Conservation (phyloP, 2,797 vertebrate species). For the Leucoraja ocellata region DNA sequence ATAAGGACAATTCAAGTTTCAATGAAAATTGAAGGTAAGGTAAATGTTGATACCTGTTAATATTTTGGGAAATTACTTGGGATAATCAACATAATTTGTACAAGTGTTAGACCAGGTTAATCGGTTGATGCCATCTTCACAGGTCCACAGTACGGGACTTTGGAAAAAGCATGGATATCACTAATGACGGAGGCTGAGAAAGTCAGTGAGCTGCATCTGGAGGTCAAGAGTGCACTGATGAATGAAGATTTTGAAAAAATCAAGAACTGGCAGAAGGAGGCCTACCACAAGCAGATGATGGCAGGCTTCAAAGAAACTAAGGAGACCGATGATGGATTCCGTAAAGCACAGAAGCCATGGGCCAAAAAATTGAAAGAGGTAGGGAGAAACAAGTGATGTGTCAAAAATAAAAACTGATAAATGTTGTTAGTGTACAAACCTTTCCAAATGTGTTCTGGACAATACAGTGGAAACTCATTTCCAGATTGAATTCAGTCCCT, state of each 20-base stretch:
- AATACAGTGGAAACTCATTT: not conserved
- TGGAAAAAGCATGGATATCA: slow-evolving; percentile 85
- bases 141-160: slow-evolving; percentile 90
- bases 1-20: not conserved
- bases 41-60: not conserved
- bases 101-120: not conserved
- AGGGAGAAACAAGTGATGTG: slow-evolving; percentile 35
- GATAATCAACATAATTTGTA: not conserved
- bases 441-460: not conserved
- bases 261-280: slow-evolving; percentile 96
- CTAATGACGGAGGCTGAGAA: slow-evolving; percentile 89
- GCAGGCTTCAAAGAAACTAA: slow-evolving; percentile 95
- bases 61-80: not conserved
- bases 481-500: not conserved
- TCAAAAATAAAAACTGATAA: not conserved
- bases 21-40: not conserved
- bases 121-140: slow-evolving; percentile 41
- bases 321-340: slow-evolving; percentile 89
- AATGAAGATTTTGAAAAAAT: slow-evolving; percentile 92
- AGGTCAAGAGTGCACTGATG: slow-evolving; percentile 84
- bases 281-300: slow-evolving; percentile 97
- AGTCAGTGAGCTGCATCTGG: slow-evolving; percentile 92
- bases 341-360: slow-evolving; percentile 98
- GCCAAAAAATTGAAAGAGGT: slow-evolving; percentile 98
- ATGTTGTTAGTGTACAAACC: not conserved